Base-by-base conservation (phyloP, 2,888 invertebrate genomes). In the Hartigia nigra region DNA sequence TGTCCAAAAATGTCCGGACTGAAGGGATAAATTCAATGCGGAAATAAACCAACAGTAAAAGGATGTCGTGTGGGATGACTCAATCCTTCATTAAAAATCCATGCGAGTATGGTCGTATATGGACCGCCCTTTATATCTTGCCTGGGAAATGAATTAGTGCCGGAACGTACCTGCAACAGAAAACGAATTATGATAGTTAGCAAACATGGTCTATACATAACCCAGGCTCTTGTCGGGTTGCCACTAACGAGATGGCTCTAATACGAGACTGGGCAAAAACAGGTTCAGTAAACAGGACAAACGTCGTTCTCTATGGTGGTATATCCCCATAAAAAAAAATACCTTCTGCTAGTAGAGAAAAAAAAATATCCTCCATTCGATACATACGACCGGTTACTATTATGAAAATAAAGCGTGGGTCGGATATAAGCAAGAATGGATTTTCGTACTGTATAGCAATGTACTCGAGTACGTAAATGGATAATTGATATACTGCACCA, bases 91-190 rank as follows among this genome's bases (percentile, higher is more conserved):
- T 9, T 23, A 23, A 9, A 23, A 55, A 23, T 55, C 55, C 23
- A 9, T 9, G 23, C 55, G 9, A 23, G 23, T 5, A 1, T 55
- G 23, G 55, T 55, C 55, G 23, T 55, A 55, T 23, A 55, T 23
- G 23, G 23, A 23, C 23, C 55, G 55, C 9, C 55, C 5, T 55
- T 55, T 23, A 23, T 55, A 55, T 55, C 55, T 55, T 23, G 23
- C 55, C 55, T 55, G 55, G 55, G 23, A 55, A 55, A 23, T 55
- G 55, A 55, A 55, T 55, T 55, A 55, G 55, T 55, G 55, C 23
- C 55, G 36, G 36, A 36, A 76, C 77, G 74, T 77, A 77, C 77
- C 77, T 77, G 77, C 14, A 77, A 77, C 77, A 77, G 77, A 77
- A 55, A 39, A 77, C 69, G 74, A 32, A 55, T 55, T 55, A 55